Evolutionary conservation across 1,140 invertebrate species (phyloP).

Genomic region (Spodoptera litura): DNA sequence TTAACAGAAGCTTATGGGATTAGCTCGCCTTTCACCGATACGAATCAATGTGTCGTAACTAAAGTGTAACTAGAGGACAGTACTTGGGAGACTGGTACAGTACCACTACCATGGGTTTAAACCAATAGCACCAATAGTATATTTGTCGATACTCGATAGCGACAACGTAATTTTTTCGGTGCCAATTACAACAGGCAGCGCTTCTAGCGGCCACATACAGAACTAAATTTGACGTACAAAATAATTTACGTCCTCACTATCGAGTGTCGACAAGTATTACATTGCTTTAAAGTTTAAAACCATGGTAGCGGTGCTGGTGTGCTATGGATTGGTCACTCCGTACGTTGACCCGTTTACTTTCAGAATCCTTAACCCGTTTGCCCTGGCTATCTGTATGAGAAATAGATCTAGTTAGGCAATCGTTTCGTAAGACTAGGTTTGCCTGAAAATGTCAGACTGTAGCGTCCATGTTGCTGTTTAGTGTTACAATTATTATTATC

Average conservation of each 20-base stretch:
- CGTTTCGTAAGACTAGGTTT: background rate
- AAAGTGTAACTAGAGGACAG: conserved; percentile 12
- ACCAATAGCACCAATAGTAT: too few relatives aligned
- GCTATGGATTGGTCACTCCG: background rate
- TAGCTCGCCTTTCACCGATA: conserved; percentile 30
- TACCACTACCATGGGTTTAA: background rate
- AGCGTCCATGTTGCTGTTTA: background rate
- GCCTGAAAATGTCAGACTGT: conserved; percentile 21
- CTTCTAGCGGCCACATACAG: too few relatives aligned
- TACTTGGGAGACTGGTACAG: conserved; percentile 3
- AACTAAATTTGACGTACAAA: too few relatives aligned
- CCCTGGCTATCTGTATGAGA: conserved; percentile 12
- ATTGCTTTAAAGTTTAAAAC: too few relatives aligned
- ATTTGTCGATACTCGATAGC: too few relatives aligned
- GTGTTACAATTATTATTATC: background rate
- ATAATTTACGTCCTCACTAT: too few relatives aligned
- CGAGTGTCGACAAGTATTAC: too few relatives aligned
- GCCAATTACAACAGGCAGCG: too few relatives aligned
- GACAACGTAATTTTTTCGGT: too few relatives aligned
- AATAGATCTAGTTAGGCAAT: conserved; percentile 15
- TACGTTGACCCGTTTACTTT: conserved; percentile 22
- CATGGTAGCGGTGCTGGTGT: too few relatives aligned
- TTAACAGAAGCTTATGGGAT: conserved; percentile 33
- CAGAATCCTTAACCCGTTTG: conserved; percentile 23
- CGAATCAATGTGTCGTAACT: conserved; percentile 26